These are phyloP conservation scores for Reticulitermes speratus DNA, from an alignment of 1,140 invertebrate genomes.

Conservation along the genomic window DNA sequence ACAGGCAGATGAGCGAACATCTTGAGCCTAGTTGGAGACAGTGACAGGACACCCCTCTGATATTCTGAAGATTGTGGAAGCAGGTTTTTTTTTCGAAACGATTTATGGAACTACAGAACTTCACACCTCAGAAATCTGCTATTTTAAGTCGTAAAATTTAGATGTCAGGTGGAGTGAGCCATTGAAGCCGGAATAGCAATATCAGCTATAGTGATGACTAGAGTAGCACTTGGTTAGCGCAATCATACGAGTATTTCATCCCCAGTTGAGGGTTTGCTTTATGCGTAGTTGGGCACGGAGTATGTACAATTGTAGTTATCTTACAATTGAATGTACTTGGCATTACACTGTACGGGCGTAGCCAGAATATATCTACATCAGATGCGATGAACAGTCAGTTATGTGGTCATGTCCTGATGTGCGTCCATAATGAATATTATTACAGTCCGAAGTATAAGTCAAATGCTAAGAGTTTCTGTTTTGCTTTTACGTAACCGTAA, in stretches of 20 bases:
- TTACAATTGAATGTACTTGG: neutral
- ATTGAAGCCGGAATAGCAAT: neutral
- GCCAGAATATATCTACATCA: neutral
- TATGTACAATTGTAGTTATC: neutral
- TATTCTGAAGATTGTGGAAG: no score
- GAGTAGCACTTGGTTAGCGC: neutral
- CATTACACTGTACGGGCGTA: neutral
- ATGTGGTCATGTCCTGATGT: neutral
- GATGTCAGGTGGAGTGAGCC: no score
- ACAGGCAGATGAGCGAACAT: no score
- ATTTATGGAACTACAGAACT: no score
- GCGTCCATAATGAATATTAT: neutral
- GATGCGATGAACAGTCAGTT: neutral
- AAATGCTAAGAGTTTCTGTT: no score
- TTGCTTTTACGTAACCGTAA: no score
- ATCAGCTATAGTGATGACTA: neutral
- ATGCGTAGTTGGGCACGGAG: neutral
- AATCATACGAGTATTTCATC: neutral
- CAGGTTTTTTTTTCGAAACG: no score
- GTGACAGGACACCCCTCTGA: no score
- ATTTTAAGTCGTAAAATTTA: no score
- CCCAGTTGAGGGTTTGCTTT: neutral
- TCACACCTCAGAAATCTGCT: no score
- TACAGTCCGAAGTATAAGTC: no score
- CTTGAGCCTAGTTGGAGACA: no score